Base-by-base conservation (phyloP, 2,797 vertebrate species). In the Lophius americanus region DNA sequence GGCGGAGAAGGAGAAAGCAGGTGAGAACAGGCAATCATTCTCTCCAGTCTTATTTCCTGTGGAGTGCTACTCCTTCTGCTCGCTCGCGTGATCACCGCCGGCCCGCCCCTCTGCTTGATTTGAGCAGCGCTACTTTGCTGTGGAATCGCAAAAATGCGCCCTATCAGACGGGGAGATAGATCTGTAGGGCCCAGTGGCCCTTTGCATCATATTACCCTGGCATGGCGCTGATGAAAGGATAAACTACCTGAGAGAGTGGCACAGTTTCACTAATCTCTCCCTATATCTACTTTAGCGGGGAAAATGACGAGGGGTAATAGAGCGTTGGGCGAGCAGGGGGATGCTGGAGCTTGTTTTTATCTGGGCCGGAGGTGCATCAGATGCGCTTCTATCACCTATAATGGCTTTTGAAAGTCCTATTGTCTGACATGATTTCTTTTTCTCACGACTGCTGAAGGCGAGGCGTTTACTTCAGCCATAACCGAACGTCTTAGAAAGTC, bases 141-240 rank as follows among this genome's bases (percentile, higher is more conserved):
- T 51, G 64, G 84, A 88, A 83, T 75, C 84, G 77, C 83, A 85
- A 89, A 85, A 89, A 85, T 76, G 73, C 68, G 66, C 69, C 47
- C 72, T 51, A 81, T 88, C 75, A 80, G 77, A 73, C 69, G 6
- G 55, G 56, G 55, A 69, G 77, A 61, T 39, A 51, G 70, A 84
- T 78, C 70, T 78, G 78, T 86, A 58, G 76, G 39, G 42, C 80
- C 75, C 62, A 2, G 41, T 56, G 73, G 61, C 69, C 66, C 69
- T 74, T 65, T 68, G 68, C 64, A 49, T 83, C 79, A 82, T 81
- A 82, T 85, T 81, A 73, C 76, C 55, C 50, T 69, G 67, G 70
- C 72, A 60, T 23, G 37, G 61, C 86, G 71, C 59, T 75, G 83
- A 91, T 90, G 88, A 80, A 76, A 82, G 67, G 83, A 91, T 89